Conservation (phyloP, 2,797 vertebrate genomes). For the Paramormyrops hopkinsi region DNA sequence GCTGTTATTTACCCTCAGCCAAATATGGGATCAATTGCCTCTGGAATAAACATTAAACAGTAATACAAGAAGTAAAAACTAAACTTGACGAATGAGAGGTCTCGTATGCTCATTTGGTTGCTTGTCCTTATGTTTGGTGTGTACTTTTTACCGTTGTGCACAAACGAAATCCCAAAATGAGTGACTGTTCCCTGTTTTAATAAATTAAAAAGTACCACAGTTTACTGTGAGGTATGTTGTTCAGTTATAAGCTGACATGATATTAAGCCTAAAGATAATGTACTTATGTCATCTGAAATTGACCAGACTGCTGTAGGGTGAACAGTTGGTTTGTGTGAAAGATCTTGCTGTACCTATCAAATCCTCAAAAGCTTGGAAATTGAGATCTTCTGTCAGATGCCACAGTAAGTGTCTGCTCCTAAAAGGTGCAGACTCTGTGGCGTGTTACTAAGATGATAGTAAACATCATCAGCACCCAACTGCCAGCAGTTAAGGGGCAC, state of each 20-base stretch:
- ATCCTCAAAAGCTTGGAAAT: neutral
- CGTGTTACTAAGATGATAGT: neutral
- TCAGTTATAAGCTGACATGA: neutral
- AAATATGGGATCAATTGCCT: constrained; percentile 11
- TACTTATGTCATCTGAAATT: neutral
- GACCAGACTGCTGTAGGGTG: neutral
- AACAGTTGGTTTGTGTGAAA: neutral
- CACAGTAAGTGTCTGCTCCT: neutral
- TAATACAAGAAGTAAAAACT: neutral
- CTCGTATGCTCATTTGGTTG: neutral
- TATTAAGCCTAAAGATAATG: neutral
- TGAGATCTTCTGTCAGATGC: neutral
- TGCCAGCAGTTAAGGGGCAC: neutral
- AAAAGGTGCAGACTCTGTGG: neutral
- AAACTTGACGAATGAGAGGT: neutral
- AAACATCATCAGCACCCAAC: neutral
- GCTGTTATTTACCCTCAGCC: neutral
- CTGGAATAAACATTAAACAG: neutral
- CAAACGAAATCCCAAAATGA: constrained; percentile 17
- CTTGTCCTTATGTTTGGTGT: neutral
- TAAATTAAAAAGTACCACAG: neutral
- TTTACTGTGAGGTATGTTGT: neutral
- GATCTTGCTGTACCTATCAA: neutral
- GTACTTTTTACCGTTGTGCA: neutral
- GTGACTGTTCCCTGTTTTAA: neutral